A percentile compares a stretch with the other conserved stretches of the same genome.
These are phyloP conservation scores for Harpalus rufipes DNA, from an alignment of 2,888 invertebrate species.

Conservation along the genomic window DNA sequence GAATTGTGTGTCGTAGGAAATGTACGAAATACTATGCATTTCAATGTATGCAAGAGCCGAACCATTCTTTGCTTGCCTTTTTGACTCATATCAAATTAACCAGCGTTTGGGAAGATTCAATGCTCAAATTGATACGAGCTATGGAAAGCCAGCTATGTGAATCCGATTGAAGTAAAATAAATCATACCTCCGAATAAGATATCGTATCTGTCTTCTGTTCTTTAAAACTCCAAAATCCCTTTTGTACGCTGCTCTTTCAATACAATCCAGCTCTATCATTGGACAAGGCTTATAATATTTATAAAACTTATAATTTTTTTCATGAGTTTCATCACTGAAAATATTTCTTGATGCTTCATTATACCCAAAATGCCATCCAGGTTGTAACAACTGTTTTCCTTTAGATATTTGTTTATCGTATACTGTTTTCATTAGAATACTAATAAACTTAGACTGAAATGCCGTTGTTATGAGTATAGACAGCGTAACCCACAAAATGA, in stretches of 20 bases:
- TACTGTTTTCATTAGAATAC: constrained; percentile 79
- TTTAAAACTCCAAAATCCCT: constrained; percentile 69
- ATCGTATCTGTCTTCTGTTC: constrained; percentile 69
- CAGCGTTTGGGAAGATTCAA: no score
- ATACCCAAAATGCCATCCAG: constrained; percentile 77
- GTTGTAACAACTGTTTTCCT: constrained; percentile 78
- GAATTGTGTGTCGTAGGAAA: no score
- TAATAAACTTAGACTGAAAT: constrained; percentile 81
- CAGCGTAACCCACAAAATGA: constrained; percentile 78
- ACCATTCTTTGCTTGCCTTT: no score
- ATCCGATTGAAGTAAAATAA: neutral
- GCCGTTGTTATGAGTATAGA: constrained; percentile 79
- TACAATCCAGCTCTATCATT: constrained; percentile 44
- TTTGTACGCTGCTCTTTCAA: constrained; percentile 68
- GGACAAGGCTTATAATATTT: constrained; percentile 49
- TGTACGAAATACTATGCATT: no score
- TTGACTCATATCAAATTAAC: no score
- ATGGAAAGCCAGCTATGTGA: no score
- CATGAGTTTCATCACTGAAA: constrained; percentile 48
- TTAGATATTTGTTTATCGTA: constrained; percentile 79
- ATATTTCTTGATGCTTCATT: constrained; percentile 63
- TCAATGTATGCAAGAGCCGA: no score
- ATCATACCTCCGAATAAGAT: constrained; percentile 66
- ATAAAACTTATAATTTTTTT: constrained; percentile 48
- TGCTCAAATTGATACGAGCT: no score